A percentile compares a stretch with the other conserved stretches of the same genome.
Evolutionary conservation across 2,888 invertebrate species (phyloP).

Genomic region (Oscheius sp.): DNA sequence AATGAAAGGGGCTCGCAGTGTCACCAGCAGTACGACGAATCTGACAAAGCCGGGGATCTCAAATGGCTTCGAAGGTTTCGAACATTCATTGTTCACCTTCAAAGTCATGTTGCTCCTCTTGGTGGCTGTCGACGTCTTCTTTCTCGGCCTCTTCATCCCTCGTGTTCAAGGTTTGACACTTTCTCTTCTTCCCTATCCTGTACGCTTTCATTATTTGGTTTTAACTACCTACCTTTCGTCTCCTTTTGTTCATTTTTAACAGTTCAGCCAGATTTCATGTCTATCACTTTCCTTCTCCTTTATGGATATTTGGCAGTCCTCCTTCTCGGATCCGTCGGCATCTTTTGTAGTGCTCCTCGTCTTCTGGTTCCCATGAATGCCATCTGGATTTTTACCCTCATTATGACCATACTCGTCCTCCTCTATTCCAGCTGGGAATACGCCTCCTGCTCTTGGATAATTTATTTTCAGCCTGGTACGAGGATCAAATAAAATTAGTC

Average conservation of each 20-base stretch:
- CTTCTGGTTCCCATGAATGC: constrained; percentile 3
- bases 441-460: neutral
- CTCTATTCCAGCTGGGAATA: constrained; percentile 12
- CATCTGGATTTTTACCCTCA: constrained; percentile 10
- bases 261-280: constrained; percentile 6
- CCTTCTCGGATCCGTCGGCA: neutral
- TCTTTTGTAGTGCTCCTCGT: neutral
- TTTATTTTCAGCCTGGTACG: constrained; percentile 12
- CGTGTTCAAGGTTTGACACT: neutral
- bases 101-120: constrained; percentile 11
- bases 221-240: too few species aligned
- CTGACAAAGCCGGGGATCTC: neutral
- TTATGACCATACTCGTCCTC: constrained; percentile 1
- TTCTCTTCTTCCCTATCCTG: neutral
- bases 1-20: constrained; percentile 16
- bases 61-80: constrained; percentile 14
- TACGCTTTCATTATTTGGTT: too few species aligned
- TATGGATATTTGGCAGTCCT: constrained; percentile 16
- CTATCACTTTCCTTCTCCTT: neutral
- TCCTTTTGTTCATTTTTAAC: too few species aligned
- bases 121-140: constrained; percentile 7
- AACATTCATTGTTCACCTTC: constrained; percentile 2
- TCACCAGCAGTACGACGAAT: constrained; percentile 29
- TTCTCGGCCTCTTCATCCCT: constrained; percentile 6
- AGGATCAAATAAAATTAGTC: neutral